phyloP scores from a whole-genome alignment of 2,888 invertebrate genomes.

The Eurois occulta region DNA sequence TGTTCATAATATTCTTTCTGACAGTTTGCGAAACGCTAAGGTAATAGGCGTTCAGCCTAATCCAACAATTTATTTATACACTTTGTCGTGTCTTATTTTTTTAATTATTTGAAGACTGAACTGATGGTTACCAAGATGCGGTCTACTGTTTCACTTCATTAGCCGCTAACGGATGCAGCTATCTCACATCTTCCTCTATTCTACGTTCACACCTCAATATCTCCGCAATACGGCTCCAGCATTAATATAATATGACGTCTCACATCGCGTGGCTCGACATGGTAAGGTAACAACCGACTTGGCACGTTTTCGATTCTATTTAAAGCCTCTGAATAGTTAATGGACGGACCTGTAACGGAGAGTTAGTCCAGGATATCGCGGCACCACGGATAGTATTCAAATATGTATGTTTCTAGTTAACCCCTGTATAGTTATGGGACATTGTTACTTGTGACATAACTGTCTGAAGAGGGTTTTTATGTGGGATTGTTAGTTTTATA shows the following conservation, averaged over 20 bases:
- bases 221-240: conserved; percentile 55
- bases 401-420: conserved; percentile 67
- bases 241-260: conserved; percentile 80
- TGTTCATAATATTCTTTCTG: neutral
- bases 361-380: conserved; percentile 58
- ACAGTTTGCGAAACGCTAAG: neutral
- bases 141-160: neutral
- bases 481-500: conserved; percentile 22
- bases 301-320: conserved; percentile 88
- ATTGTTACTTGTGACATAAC: conserved; percentile 30
- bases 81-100: neutral
- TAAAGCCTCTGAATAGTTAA: conserved; percentile 86
- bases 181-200: neutral
- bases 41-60: neutral
- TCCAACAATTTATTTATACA: neutral
- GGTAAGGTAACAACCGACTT: conserved; percentile 70
- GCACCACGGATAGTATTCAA: conserved; percentile 58
- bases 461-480: conserved; percentile 35
- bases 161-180: neutral
- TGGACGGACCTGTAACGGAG: conserved; percentile 68
- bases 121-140: neutral
- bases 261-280: conserved; percentile 58
- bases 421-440: conserved; percentile 43
- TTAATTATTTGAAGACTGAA: neutral
- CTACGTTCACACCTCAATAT: conserved; percentile 1